Conservation (phyloP, 2,113 vertebrate species). For the Seriola quinqueradiata region DNA sequence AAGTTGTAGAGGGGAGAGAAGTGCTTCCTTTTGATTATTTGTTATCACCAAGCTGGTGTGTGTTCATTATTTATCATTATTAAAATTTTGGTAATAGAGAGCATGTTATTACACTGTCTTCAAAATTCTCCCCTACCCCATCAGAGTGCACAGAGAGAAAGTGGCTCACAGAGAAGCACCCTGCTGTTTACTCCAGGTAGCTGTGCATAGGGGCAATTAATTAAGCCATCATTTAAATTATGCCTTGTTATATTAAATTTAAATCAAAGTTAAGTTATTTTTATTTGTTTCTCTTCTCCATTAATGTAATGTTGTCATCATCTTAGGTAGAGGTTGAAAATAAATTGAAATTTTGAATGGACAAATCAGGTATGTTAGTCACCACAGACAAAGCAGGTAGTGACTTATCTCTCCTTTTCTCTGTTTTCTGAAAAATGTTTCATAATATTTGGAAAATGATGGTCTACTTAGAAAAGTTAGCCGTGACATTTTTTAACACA, state of each 20-base stretch:
- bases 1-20: constrained; percentile 9
- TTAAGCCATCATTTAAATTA: constrained; percentile 36
- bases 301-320: not conserved
- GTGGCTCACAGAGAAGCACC: constrained; percentile 7
- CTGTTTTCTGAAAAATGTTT: not conserved
- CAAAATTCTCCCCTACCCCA: not conserved
- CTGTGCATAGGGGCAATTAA: constrained; percentile 24
- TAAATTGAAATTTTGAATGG: not conserved
- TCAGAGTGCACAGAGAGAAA: constrained; percentile 1
- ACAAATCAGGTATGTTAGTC: not conserved
- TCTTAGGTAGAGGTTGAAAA: not conserved
- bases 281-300: not conserved
- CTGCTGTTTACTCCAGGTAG: constrained; percentile 49
- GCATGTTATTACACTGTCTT: constrained; percentile 43
- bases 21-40: constrained; percentile 38
- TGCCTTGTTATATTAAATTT: constrained; percentile 32
- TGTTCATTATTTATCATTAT: constrained; percentile 39
- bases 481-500: not conserved
- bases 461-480: not conserved
- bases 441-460: not conserved
- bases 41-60: constrained; percentile 38
- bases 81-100: constrained; percentile 43
- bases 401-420: not conserved
- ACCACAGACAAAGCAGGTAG: not conserved
- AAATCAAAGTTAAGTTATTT: constrained; percentile 14